phyloP scores from a whole-genome alignment of 1,140 invertebrate genomes.

The Neuroterus valhalla region DNA sequence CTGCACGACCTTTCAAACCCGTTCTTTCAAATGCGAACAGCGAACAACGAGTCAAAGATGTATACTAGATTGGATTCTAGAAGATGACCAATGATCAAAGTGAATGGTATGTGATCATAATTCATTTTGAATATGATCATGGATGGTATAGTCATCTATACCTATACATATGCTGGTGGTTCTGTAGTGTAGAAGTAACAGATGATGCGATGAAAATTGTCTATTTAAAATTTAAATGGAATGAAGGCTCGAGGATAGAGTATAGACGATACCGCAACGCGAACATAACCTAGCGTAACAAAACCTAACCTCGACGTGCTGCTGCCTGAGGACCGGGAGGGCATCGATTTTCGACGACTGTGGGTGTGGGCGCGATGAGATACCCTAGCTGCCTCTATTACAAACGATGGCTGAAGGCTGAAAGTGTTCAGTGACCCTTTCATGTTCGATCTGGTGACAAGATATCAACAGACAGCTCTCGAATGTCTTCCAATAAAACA shows the following conservation, averaged over 20 bases:
- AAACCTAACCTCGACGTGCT: conserved; percentile 26
- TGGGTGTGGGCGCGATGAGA: not conserved
- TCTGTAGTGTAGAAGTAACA: not conserved
- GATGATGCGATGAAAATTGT: not conserved
- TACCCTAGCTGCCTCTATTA: conserved; percentile 26
- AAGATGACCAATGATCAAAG: too few relatives aligned
- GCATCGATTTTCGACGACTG: conserved; percentile 37
- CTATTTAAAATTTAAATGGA: not conserved
- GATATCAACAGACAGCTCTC: conserved; percentile 10
- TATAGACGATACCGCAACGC: not conserved
- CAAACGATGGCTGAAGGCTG: conserved; percentile 17
- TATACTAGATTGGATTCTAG: too few relatives aligned
- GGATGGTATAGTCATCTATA: too few relatives aligned
- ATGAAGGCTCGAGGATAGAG: not conserved
- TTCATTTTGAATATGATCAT: too few relatives aligned
- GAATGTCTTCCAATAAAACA: not conserved
- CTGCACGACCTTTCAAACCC: too few relatives aligned
- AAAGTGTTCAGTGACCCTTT: conserved; percentile 25
- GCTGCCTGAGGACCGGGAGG: conserved; percentile 10
- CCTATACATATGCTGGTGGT: too few relatives aligned
- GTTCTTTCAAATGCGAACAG: too few relatives aligned
- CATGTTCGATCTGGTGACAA: conserved; percentile 29
- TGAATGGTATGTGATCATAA: too few relatives aligned
- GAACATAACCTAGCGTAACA: conserved; percentile 40
- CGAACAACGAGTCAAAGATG: too few relatives aligned